Conservation (phyloP, 2,888 invertebrate species). For the Noctua comes region DNA sequence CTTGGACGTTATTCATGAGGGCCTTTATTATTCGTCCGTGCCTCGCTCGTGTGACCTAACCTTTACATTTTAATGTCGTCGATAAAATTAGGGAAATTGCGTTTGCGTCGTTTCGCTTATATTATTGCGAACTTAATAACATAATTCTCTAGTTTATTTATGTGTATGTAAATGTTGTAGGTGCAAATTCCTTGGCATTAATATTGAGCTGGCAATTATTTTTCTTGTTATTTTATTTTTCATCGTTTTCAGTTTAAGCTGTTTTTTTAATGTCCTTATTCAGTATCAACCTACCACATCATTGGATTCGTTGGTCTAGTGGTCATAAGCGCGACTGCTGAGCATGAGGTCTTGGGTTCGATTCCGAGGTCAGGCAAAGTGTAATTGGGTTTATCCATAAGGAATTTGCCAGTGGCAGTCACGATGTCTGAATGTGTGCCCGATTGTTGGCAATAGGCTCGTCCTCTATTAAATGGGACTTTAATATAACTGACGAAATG, state of each 20-base stretch:
- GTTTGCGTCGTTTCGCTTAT: conserved; percentile 32
- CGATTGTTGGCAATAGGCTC: neutral
- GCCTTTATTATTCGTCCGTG: conserved; percentile 27
- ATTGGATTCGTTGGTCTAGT: neutral
- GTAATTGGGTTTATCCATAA: neutral
- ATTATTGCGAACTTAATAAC: conserved; percentile 37
- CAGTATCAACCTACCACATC: neutral
- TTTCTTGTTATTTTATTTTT: neutral
- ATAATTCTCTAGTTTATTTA: conserved; percentile 26
- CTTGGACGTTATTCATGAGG: conserved; percentile 26
- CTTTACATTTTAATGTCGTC: conserved; percentile 52
- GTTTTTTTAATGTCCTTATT: neutral
- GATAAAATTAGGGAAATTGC: conserved; percentile 59
- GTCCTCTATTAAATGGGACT: neutral
- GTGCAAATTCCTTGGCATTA: neutral
- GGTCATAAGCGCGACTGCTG: neutral
- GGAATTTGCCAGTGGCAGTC: neutral
- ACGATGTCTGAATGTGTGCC: neutral
- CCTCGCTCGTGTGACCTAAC: conserved; percentile 17
- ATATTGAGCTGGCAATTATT: neutral
- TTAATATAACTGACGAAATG: neutral
- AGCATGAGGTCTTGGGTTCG: neutral
- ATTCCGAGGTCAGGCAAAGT: neutral
- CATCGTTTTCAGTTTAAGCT: neutral
- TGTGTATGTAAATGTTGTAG: conserved; percentile 6